Evolutionary conservation across 2,888 invertebrate species (phyloP).

Genomic region (Antitype chi): DNA sequence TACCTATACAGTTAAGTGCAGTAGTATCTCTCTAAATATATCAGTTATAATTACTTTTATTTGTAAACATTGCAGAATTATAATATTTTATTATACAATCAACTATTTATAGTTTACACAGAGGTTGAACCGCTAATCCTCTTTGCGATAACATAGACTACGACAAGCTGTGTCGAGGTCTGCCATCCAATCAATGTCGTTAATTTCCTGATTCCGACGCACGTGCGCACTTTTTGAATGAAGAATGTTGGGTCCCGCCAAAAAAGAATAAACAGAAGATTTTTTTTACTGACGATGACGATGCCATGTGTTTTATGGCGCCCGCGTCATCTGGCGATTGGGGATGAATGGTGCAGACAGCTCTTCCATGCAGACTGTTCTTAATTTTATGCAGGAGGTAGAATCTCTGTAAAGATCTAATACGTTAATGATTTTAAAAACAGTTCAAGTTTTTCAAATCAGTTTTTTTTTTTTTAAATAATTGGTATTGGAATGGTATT

Average conservation of each 20-base stretch:
- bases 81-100: conserved; percentile 23
- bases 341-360: not conserved
- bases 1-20: not conserved
- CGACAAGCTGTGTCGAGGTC: conserved; percentile 15
- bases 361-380: not conserved
- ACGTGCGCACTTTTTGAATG: conserved; percentile 49
- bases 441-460: not conserved
- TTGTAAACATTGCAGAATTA: conserved; percentile 36
- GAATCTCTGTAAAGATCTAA: not conserved
- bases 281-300: not conserved
- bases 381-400: not conserved
- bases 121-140: conserved; percentile 38
- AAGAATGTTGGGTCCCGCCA: conserved; percentile 30
- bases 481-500: too few species aligned
- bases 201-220: conserved; percentile 44
- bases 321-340: not conserved
- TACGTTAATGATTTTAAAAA: not conserved
- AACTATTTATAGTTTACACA: conserved; percentile 22
- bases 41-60: conserved; percentile 25
- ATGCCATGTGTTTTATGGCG: not conserved
- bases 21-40: conserved; percentile 2
- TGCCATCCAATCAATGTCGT: conserved; percentile 30
- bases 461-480: not conserved
- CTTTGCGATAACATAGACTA: conserved; percentile 29
- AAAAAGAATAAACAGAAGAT: conserved; percentile 17